phyloP scores from a whole-genome alignment of 2,888 invertebrate genomes.

The Operophtera brumata region DNA sequence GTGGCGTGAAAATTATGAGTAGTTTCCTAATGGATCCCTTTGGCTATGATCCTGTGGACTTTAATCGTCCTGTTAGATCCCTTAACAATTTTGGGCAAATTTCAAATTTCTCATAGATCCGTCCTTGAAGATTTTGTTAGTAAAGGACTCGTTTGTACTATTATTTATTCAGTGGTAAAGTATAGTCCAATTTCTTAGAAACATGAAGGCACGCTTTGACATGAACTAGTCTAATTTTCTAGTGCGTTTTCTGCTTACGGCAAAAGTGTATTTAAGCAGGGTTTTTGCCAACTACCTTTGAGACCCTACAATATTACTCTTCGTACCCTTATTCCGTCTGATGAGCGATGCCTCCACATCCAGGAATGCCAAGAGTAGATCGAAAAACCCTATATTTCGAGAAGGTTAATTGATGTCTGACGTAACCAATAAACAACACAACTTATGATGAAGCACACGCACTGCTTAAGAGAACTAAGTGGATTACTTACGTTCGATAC shows the following conservation, averaged over 20 bases:
- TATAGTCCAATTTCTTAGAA: too few relatives aligned
- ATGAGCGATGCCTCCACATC: background rate
- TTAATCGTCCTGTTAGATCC: too few relatives aligned
- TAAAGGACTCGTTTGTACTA: too few relatives aligned
- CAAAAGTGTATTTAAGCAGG: background rate
- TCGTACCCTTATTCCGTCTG: background rate
- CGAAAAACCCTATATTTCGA: background rate
- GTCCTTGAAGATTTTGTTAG: too few relatives aligned
- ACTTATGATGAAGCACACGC: conserved; percentile 32
- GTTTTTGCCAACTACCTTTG: background rate
- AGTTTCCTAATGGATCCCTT: too few relatives aligned
- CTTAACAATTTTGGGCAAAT: too few relatives aligned
- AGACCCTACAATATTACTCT: conserved; percentile 3
- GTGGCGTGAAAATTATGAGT: too few relatives aligned
- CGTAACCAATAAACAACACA: conserved; percentile 29
- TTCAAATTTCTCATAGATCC: too few relatives aligned
- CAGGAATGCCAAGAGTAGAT: background rate
- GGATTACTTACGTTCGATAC: conserved; percentile 21
- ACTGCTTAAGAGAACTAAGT: conserved; percentile 30
- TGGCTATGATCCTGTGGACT: too few relatives aligned
- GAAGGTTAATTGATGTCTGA: conserved; percentile 25
- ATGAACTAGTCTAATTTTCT: too few relatives aligned
- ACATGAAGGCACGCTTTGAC: too few relatives aligned
- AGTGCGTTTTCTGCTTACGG: background rate
- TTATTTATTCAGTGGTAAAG: too few relatives aligned